phyloP scores from a whole-genome alignment of 2,888 invertebrate species.

The Eucera pruinosa region DNA sequence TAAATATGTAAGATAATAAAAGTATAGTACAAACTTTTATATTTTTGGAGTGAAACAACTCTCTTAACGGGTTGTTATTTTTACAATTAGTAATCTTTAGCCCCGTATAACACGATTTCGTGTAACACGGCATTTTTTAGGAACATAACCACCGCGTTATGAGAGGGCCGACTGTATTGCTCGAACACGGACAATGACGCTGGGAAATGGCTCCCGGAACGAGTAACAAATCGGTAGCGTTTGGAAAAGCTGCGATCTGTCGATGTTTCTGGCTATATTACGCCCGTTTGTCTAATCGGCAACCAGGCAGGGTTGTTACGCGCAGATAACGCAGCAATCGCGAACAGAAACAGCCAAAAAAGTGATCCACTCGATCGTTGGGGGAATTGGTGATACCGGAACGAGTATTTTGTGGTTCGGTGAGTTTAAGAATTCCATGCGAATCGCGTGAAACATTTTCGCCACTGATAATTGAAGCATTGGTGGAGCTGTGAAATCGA shows the following conservation, averaged over 20 bases:
- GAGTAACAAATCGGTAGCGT: slow-evolving; percentile 7
- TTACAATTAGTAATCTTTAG: no score
- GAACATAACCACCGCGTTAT: no score
- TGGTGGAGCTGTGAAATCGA: no score
- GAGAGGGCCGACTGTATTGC: no score
- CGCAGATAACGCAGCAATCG: slow-evolving; percentile 56
- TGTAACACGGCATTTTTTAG: no score
- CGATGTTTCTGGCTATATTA: slow-evolving; percentile 38
- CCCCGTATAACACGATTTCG: no score
- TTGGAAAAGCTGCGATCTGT: slow-evolving; percentile 52
- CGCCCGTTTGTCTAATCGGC: slow-evolving; percentile 60
- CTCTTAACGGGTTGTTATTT: no score
- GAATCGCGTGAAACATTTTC: not conserved
- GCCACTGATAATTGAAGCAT: not conserved
- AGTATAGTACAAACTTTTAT: no score
- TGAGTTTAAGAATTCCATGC: not conserved
- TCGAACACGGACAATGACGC: not conserved
- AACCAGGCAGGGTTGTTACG: slow-evolving; percentile 33
- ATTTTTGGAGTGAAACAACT: no score
- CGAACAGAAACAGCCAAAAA: slow-evolving; percentile 23
- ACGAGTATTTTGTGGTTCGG: not conserved
- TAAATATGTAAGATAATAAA: no score
- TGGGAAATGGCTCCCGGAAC: slow-evolving; percentile 5
- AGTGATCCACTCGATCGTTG: slow-evolving; percentile 9
- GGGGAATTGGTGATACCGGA: slow-evolving; percentile 4